Evolutionary conservation across 1,140 invertebrate species (phyloP), one percentile per base, ranked within the genome.

Genomic region (Ganaspis sp.): DNA sequence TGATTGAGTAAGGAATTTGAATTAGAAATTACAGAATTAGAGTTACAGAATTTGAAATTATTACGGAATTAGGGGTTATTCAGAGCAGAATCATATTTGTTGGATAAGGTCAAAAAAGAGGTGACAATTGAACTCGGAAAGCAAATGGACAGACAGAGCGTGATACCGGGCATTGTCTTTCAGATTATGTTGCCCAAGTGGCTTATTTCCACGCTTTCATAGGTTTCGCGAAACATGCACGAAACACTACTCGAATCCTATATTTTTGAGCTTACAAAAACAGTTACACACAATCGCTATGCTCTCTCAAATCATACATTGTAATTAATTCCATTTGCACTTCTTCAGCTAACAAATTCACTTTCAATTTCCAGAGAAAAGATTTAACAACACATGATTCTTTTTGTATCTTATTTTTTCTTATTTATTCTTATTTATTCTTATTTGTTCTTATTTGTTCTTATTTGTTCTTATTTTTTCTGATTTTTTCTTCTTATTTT

Each of bases 121-220:
- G 78, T 78, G 83, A 81, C 78, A 80, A 49, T 49, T 49, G 73
- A 84, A 80, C 49, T 72, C 83, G 76, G 78, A 77, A 81, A 85
- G 74, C 78, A 83, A 74, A 81, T 79, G 79, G 77, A 77, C 79
- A 88, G 84, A 84, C 87, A 83, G 85, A 90, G 84, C 89, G 88
- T 90, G 86, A 77, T 90, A 76, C 89, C 89, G 88, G 88, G 83
- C 80, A 90, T 90, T 90, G 88, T 90, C 86, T 87, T 82, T 80
- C 79, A 73, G 80, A 78, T 86, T 84, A 85, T 75, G 84, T 90
- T 89, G 86, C 89, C 69, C 86, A 90, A 89, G 88, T 88, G 85
- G 86, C 88, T 89, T 88, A 84, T 87, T 88, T 90, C 89, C 88
- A 90, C 89, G 88, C 88, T 90, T 90, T 90, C 89, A 82, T 90